phyloP scores from a whole-genome alignment of 2,797 vertebrate genomes.

The Smutsia gigantea region DNA sequence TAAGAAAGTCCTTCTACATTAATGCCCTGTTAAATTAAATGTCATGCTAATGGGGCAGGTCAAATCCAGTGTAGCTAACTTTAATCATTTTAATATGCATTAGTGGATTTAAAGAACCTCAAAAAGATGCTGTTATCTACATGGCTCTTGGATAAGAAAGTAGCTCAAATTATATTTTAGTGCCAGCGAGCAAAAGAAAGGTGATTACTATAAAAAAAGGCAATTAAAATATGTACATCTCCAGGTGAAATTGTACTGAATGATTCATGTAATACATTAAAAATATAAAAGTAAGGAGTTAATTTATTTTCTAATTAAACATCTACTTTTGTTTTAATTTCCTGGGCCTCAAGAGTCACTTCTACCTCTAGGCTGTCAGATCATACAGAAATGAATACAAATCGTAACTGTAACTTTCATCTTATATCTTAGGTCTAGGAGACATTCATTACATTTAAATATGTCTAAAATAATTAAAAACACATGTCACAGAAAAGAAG shows the following conservation, averaged over 20 bases:
- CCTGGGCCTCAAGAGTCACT: conserved; percentile 28
- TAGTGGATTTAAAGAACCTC: conserved; percentile 7
- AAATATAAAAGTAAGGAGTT: conserved; percentile 56
- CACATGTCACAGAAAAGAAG: conserved; percentile 33
- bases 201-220: background rate
- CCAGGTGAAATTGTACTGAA: conserved; percentile 58
- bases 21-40: background rate
- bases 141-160: conserved; percentile 12
- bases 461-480: conserved; percentile 80
- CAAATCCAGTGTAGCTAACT: background rate
- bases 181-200: background rate
- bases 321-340: conserved; percentile 68
- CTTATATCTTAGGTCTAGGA: conserved; percentile 63
- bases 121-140: background rate
- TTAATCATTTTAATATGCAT: conserved; percentile 41
- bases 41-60: background rate
- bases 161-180: conserved; percentile 40
- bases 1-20: background rate
- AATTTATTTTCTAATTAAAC: conserved; percentile 78
- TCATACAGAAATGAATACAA: conserved; percentile 54
- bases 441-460: conserved; percentile 73
- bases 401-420: conserved; percentile 72
- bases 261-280: conserved; percentile 71
- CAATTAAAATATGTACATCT: conserved; percentile 55
- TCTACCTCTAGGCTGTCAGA: conserved; percentile 59